Evolutionary conservation across 2,797 vertebrate genomes (phyloP), one percentile per base, ranked within the genome.

Genomic region (Molossus molossus): DNA sequence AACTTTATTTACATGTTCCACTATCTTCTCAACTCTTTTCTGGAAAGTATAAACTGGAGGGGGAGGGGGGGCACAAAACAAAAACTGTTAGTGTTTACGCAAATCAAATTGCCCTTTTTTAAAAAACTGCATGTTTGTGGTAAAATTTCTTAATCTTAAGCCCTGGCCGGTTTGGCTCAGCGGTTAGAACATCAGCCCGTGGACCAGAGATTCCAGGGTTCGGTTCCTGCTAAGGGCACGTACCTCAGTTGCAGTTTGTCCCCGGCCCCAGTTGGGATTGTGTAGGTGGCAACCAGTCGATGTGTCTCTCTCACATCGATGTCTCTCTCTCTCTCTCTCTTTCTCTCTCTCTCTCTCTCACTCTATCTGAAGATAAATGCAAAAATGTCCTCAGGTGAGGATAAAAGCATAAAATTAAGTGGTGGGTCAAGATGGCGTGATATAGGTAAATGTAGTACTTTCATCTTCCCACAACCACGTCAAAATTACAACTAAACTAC

Each of bases 141-240:
- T 81, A 95, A 91, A 64, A 57, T 29, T 91, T 85, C 23, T 64
- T n/a, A 90, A 33, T 62, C 33, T 57, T 88, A 21, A 40, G 40
- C 40, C 40, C 40, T 40, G 40, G 40, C 40, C 40, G 40, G 40
- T 40, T 40, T 40, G 40, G 40, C 40, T 40, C 40, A 40, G 40
- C 40, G 40, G 40, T 40, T 40, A 40, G 40, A 40, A 6, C 40
- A 40, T 40, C 6, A 6, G 40, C 40, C 40, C 40, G 40, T 6
- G 40, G 40, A 40, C 40, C 40, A 40, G 40, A 40, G 6, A 40
- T 3, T 40, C 40, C 40, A 40, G 40, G 40, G 40, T 40, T 40
- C 40, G 40, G 40, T 40, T 40, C 40, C 40, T 6, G 40, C 40
- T 40, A 40, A 40, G 40, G 40, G 40, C 40, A 40, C 40, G 40